These are phyloP conservation scores for Forbesichthys papilliferus DNA, from an alignment of 2,113 vertebrate species.

Conservation along the genomic window DNA sequence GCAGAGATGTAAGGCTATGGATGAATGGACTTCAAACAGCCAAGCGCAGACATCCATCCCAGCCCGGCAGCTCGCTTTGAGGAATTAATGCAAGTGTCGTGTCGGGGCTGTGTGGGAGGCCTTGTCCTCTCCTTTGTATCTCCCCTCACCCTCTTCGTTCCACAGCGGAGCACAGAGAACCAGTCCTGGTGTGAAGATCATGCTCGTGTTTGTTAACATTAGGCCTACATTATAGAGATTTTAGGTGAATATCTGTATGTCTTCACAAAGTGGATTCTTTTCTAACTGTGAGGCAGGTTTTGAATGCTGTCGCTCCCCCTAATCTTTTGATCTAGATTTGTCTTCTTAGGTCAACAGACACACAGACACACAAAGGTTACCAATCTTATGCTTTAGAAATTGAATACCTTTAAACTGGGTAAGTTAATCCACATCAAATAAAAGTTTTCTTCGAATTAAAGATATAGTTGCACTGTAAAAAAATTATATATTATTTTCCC, in stretches of 20 bases:
- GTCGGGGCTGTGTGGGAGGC: conserved; percentile 64
- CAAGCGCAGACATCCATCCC: conserved; percentile 54
- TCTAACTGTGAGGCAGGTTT: conserved; percentile 26
- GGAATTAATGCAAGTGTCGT: conserved; percentile 62
- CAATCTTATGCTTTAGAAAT: neutral
- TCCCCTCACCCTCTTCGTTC: conserved; percentile 11
- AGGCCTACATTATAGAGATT: neutral
- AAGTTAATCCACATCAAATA: neutral
- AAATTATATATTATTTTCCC: too few species aligned
- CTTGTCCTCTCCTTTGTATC: conserved; percentile 57
- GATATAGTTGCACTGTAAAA: too few species aligned
- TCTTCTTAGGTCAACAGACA: conserved; percentile 24
- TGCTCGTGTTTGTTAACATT: conserved; percentile 22
- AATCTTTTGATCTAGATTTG: conserved; percentile 23
- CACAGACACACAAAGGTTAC: neutral
- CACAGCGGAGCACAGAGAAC: conserved; percentile 36
- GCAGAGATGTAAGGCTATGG: conserved; percentile 54
- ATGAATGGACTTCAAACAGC: conserved; percentile 63
- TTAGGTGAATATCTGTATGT: too few species aligned
- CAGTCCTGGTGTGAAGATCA: conserved; percentile 34
- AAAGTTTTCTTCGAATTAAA: neutral
- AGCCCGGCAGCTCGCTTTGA: conserved; percentile 64
- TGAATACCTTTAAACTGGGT: neutral
- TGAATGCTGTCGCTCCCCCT: conserved; percentile 40
- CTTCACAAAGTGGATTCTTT: too few species aligned